Evolutionary conservation across 2,113 vertebrate genomes (phyloP).

Genomic region (Ciconia boyciana): DNA sequence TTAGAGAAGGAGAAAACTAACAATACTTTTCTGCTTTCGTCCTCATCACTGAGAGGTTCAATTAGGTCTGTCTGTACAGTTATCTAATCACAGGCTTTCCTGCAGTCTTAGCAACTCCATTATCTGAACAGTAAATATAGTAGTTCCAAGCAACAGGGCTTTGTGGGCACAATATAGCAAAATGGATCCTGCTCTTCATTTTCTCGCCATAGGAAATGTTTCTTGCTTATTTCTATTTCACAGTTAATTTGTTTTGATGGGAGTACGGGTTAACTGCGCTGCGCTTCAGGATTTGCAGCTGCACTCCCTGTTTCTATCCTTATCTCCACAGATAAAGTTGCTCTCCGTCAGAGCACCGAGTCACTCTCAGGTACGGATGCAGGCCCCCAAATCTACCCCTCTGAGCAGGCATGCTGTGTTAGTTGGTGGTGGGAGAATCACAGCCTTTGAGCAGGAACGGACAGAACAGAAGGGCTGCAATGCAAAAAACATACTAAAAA

Average conservation of each 20-base stretch:
- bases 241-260: neutral
- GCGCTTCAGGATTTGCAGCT: neutral
- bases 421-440: neutral
- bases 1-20: neutral
- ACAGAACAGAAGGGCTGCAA: too few species aligned
- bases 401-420: fast-evolving
- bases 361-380: neutral
- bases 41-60: neutral
- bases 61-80: conserved; percentile 1
- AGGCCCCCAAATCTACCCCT: neutral
- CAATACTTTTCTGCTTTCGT: neutral
- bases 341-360: neutral
- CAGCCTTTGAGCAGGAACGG: neutral
- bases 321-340: fast-evolving
- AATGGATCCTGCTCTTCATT: neutral
- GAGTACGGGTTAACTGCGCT: neutral
- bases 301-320: neutral
- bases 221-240: neutral
- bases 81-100: neutral
- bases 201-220: neutral
- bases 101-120: neutral
- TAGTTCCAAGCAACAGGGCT: fast-evolving
- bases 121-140: neutral
- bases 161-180: neutral
- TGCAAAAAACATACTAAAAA: fast-evolving